phyloP scores from a whole-genome alignment of 2,797 vertebrate species.

The Brachyalestes nurse region DNA sequence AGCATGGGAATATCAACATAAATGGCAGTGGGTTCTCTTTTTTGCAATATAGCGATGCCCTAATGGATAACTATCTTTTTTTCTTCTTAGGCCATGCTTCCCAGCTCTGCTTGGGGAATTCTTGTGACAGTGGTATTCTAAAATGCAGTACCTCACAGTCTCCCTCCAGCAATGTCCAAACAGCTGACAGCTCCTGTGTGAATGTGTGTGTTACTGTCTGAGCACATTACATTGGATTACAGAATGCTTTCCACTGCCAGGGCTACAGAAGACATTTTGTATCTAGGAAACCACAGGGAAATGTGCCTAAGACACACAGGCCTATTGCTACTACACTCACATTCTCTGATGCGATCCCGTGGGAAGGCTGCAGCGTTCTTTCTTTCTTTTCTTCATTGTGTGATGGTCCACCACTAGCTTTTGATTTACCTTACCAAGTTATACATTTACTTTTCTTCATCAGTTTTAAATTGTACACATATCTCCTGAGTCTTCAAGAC shows the following conservation, averaged over 20 bases:
- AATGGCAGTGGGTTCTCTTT: slow-evolving; percentile 3
- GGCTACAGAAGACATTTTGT: slow-evolving; percentile 9
- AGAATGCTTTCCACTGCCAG: slow-evolving; percentile 2
- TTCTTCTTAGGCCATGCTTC: not conserved
- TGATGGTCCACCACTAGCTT: not conserved
- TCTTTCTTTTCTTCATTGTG: not conserved
- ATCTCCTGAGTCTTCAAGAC: too few species aligned
- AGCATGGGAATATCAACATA: not conserved
- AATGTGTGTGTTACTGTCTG: slow-evolving; percentile 38
- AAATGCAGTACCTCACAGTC: not conserved
- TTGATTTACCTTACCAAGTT: too few species aligned
- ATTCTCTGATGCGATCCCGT: too few species aligned
- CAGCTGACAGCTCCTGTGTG: slow-evolving; percentile 35
- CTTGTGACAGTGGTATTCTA: slow-evolving; percentile 21
- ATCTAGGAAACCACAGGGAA: slow-evolving; percentile 13
- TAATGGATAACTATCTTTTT: not conserved
- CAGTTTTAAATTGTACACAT: too few species aligned
- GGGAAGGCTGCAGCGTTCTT: not conserved
- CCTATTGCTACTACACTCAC: too few species aligned
- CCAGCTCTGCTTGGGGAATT: not conserved
- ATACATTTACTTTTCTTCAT: too few species aligned
- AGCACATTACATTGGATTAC: slow-evolving; percentile 34
- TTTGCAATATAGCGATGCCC: not conserved
- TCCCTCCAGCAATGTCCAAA: slow-evolving; percentile 28
- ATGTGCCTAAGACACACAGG: not conserved